Conservation (phyloP, 2,113 vertebrate genomes). For the Pygoscelis adeliae region DNA sequence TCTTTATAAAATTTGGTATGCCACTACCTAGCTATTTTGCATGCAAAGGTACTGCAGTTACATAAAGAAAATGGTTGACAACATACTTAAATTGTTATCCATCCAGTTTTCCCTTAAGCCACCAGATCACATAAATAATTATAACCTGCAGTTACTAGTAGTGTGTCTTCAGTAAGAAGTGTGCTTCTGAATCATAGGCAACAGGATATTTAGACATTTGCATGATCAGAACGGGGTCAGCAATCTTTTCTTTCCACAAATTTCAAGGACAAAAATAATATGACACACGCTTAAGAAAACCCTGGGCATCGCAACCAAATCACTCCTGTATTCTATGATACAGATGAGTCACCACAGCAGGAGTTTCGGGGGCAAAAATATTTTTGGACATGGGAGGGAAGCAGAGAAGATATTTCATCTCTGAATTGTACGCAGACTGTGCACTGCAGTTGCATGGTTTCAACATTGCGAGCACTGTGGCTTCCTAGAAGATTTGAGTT, state of each 20-base stretch:
- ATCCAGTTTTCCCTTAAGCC: background rate
- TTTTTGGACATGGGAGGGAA: background rate
- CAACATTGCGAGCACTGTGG: background rate
- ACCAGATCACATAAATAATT: background rate
- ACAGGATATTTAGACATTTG: background rate
- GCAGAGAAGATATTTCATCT: background rate
- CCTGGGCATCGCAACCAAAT: fast-evolving
- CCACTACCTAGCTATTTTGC: background rate
- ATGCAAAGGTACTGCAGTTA: background rate
- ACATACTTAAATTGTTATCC: background rate
- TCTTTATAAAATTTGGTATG: background rate
- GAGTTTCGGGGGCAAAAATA: background rate
- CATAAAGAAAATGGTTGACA: background rate
- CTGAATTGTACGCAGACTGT: background rate
- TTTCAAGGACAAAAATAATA: background rate
- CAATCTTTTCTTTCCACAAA: background rate
- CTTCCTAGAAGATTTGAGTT: background rate
- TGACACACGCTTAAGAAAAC: background rate
- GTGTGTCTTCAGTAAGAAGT: background rate
- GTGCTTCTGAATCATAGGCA: background rate
- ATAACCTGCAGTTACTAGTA: background rate
- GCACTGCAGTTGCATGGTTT: background rate
- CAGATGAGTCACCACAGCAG: background rate
- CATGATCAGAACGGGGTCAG: background rate
- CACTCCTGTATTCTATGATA: background rate